Evolutionary conservation across 1,140 invertebrate species (phyloP).

Genomic region (Trichogramma pretiosum): DNA sequence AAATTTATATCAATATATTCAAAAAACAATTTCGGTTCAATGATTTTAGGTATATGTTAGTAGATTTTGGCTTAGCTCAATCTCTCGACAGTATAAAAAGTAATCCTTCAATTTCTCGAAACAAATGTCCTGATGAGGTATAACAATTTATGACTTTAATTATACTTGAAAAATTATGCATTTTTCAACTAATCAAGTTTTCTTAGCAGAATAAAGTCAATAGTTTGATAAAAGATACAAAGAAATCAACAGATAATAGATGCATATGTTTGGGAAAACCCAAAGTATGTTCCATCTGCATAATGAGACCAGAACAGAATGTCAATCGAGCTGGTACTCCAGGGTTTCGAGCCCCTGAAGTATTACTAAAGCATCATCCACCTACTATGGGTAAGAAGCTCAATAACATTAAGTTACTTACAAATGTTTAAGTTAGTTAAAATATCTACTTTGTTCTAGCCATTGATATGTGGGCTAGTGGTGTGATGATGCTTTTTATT

Average conservation of each 20-base stretch:
- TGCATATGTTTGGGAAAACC: slow-evolving; percentile 59
- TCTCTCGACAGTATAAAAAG: too few relatives aligned
- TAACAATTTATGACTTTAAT: slow-evolving; percentile 16
- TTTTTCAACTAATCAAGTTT: slow-evolving; percentile 21
- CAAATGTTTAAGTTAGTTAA: too few relatives aligned
- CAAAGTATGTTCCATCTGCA: slow-evolving; percentile 56
- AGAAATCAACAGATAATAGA: slow-evolving; percentile 25
- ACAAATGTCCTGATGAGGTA: slow-evolving; percentile 37
- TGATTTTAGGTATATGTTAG: slow-evolving; percentile 61
- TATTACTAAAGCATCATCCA: slow-evolving; percentile 64
- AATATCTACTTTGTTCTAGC: slow-evolving; percentile 44
- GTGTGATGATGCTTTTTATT: slow-evolving; percentile 75
- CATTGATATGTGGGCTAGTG: slow-evolving; percentile 84
- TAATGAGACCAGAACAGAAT: slow-evolving; percentile 49
- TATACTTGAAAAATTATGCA: slow-evolving; percentile 10
- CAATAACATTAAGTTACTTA: too few relatives aligned
- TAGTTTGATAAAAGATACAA: slow-evolving; percentile 21
- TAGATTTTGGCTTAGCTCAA: slow-evolving; percentile 87
- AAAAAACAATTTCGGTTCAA: slow-evolving; percentile 15
- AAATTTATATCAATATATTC: neutral
- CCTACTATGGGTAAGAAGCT: slow-evolving; percentile 59
- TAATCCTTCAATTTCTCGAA: too few relatives aligned
- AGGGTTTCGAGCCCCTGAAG: slow-evolving; percentile 82
- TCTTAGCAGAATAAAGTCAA: slow-evolving; percentile 31
- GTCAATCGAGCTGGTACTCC: slow-evolving; percentile 83